Conservation (phyloP, 2,888 invertebrate genomes). For the Lasioglossum leucozonium region DNA sequence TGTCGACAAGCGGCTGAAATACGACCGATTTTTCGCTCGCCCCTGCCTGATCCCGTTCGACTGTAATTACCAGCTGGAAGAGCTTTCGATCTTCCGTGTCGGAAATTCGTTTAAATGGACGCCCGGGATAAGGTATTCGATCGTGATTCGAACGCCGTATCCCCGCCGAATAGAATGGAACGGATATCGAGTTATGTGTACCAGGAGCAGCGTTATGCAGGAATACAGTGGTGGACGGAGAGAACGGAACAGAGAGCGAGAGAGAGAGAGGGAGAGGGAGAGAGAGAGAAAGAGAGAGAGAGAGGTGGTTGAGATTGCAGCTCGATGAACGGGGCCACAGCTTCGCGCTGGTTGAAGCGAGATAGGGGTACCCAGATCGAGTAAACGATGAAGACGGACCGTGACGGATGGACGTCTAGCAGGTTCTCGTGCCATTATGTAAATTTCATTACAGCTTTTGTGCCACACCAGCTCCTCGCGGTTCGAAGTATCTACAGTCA, state of each 20-base stretch:
- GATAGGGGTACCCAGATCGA: conserved; percentile 29
- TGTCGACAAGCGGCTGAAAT: not conserved
- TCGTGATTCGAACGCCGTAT: conserved; percentile 45
- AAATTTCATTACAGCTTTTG: conserved; percentile 76
- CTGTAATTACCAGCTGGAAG: conserved; percentile 45
- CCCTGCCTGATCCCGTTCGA: not conserved
- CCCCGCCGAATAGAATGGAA: conserved; percentile 30
- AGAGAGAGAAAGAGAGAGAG: not conserved
- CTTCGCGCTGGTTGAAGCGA: not conserved
- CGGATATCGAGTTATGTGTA: conserved; percentile 60
- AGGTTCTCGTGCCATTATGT: conserved; percentile 71
- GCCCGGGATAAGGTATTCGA: conserved; percentile 49
- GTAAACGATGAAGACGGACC: conserved; percentile 67
- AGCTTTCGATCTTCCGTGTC: conserved; percentile 29
- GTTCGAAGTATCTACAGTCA: conserved; percentile 37
- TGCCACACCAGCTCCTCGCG: conserved; percentile 38
- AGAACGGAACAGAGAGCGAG: not conserved
- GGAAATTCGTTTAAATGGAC: conserved; percentile 44
- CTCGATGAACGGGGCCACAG: not conserved
- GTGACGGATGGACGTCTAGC: conserved; percentile 70
- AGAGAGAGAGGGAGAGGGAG: not conserved
- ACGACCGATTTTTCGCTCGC: conserved; percentile 35
- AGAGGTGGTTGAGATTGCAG: not conserved
- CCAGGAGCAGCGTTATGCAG: conserved; percentile 21
- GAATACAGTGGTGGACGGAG: not conserved